Conservation (phyloP, 2,113 vertebrate genomes). For the Dunckerocampus dactyliophorus region DNA sequence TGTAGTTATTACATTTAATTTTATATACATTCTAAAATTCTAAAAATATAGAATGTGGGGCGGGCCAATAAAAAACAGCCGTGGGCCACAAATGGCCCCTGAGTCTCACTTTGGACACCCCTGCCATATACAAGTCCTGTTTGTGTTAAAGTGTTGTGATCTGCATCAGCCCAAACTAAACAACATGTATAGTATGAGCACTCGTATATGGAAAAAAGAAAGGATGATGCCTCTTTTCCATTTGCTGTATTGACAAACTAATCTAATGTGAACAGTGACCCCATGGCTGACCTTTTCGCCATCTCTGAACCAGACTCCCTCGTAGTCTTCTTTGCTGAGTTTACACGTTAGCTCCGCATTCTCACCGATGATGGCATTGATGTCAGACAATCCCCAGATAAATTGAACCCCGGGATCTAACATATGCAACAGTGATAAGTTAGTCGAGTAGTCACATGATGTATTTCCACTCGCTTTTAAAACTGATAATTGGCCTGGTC, state of each 20-base stretch:
- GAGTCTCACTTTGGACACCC: too few species aligned
- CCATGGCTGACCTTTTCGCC: slow-evolving; percentile 73
- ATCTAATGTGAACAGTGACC: not conserved
- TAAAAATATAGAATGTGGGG: too few species aligned
- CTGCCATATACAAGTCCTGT: too few species aligned
- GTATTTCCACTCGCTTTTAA: not conserved
- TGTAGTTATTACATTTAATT: too few species aligned
- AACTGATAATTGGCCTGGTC: not conserved
- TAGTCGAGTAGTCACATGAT: not conserved
- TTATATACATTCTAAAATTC: too few species aligned
- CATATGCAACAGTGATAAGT: slow-evolving; percentile 4
- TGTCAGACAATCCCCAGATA: slow-evolving; percentile 74
- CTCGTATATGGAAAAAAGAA: too few species aligned
- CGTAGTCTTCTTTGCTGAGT: slow-evolving; percentile 72
- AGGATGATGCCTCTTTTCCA: not conserved
- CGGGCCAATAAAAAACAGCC: too few species aligned
- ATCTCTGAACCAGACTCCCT: slow-evolving; percentile 82
- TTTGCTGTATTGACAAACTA: not conserved
- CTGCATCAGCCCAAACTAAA: too few species aligned
- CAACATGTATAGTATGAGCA: too few species aligned
- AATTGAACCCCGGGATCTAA: slow-evolving; percentile 72
- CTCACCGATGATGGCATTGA: slow-evolving; percentile 69
- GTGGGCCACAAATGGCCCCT: too few species aligned
- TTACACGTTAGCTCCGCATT: slow-evolving; percentile 72
- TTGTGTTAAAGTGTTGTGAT: too few species aligned